Evolutionary conservation across 1,140 invertebrate species (phyloP), one percentile per base, ranked within the genome.

Genomic region (Antheraea mylitta): DNA sequence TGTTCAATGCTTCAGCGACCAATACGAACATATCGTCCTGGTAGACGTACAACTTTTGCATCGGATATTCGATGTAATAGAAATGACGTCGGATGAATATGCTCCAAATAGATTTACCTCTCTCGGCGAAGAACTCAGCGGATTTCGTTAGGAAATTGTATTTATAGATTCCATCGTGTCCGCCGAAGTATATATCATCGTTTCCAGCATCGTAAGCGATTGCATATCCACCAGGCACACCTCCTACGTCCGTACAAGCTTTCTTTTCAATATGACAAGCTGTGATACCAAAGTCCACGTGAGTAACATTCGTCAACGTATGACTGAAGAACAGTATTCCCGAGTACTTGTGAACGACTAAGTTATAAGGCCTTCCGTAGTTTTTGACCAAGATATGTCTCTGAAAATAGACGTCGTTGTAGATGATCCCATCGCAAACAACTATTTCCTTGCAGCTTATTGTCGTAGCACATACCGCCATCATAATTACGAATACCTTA

Each of bases 51-150:
- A 91, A 68, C 71, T 83, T 88, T 48, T 89, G 88, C 6, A 74
- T 68, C 1, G 89, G 89, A 71, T 91, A 91, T 58, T 86, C 79
- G 30, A 89, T 91, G 62, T 88, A 91, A 64, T 89, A 91, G 19
- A 91, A 87, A 60, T 88, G 84, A 62, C 75, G 81, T 58, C 78
- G 74, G 8, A 91, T 73, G 59, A 86, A 89, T 30, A 91, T 42
- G 8, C 73, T 78, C 88, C 88, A 91, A 13, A 91, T 89, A 0
- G 85, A 87, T 71, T 83, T 88, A 3, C 81, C 83, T 66, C 86
- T 76, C 76, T 88, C 87, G 3, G 77, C 81, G 70, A 86, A 91
- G 65, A 81, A 88, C 16, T 85, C 83, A 0, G 86, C 88, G 42
- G 73, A 59, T 73, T 78, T 83, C 0, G 77, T 81, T 8, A 85